A percentile compares a stretch with the other conserved stretches of the same genome.
These are phyloP conservation scores for Brachionus sp. DNA, from an alignment of 1,140 invertebrate species.

Conservation along the genomic window DNA sequence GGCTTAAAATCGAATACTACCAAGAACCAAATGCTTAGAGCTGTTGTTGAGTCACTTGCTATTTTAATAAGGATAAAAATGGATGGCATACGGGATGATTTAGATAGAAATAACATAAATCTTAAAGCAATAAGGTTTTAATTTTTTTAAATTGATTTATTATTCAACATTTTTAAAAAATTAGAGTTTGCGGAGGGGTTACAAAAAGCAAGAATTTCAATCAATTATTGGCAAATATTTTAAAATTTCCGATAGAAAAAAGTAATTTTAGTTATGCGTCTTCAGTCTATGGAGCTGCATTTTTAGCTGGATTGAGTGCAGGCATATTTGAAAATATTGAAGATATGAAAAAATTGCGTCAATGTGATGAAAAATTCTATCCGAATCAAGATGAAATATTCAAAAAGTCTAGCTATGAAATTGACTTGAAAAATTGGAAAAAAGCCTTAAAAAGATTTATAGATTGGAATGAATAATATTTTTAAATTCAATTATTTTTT, in stretches of 20 bases:
- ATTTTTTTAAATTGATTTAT: background rate
- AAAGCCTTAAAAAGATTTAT: conserved; percentile 2
- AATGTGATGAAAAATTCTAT: background rate
- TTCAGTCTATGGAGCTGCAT: background rate
- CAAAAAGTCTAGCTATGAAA: background rate
- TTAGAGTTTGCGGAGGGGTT: background rate
- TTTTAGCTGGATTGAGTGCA: background rate
- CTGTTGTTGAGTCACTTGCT: background rate
- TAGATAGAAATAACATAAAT: background rate
- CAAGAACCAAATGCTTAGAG: background rate
- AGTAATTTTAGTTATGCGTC: conserved; percentile 34
- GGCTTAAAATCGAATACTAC: background rate
- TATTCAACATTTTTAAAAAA: background rate
- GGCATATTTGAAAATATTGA: background rate
- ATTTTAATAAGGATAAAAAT: background rate
- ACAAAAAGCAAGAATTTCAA: conserved; percentile 17
- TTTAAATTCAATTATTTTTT: conserved; percentile 13
- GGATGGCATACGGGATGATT: background rate
- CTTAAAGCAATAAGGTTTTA: background rate
- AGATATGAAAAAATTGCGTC: background rate
- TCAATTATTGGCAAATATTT: conserved; percentile 5
- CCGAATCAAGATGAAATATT: background rate
- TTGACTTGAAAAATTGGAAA: background rate
- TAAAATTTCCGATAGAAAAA: background rate
- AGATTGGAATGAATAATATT: background rate